Conservation (phyloP, 2,797 vertebrate species). For the Champsocephalus gunnari region DNA sequence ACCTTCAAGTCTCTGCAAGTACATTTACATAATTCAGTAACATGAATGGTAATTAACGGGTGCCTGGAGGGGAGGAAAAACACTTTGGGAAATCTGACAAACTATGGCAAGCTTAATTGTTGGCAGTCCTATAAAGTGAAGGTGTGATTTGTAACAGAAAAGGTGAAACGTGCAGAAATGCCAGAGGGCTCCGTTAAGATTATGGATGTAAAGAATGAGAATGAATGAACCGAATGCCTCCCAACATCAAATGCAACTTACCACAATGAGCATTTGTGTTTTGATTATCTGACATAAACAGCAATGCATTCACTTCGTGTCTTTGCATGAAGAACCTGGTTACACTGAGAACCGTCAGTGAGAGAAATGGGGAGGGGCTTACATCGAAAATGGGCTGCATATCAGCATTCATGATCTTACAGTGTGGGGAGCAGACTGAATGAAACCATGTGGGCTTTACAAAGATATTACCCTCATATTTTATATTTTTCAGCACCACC, state of each 20-base stretch:
- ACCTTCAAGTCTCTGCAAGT: conserved; percentile 55
- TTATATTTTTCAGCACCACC: conserved; percentile 1
- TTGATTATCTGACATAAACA: conserved; percentile 22
- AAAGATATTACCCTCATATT: conserved; percentile 3
- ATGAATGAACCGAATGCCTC: neutral
- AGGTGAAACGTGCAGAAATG: conserved; percentile 13
- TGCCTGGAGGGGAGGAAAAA: conserved; percentile 51
- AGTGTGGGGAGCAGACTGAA: neutral
- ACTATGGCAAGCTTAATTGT: conserved; percentile 31
- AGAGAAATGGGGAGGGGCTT: conserved; percentile 13
- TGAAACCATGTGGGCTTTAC: conserved; percentile 12
- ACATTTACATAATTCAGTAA: conserved; percentile 35
- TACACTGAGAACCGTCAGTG: conserved; percentile 18
- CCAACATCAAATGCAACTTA: conserved; percentile 28
- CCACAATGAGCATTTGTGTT: conserved; percentile 14
- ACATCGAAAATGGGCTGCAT: neutral
- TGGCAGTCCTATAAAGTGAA: conserved; percentile 43
- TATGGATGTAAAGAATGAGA: conserved; percentile 10
- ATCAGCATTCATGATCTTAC: neutral
- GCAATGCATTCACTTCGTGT: neutral
- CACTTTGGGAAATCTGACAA: conserved; percentile 4
- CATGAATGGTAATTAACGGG: conserved; percentile 54
- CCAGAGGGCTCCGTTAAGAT: neutral
- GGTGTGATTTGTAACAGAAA: conserved; percentile 32
- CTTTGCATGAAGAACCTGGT: conserved; percentile 7